Base-by-base conservation (phyloP, 2,113 vertebrate genomes). In the Rhineura floridana region DNA sequence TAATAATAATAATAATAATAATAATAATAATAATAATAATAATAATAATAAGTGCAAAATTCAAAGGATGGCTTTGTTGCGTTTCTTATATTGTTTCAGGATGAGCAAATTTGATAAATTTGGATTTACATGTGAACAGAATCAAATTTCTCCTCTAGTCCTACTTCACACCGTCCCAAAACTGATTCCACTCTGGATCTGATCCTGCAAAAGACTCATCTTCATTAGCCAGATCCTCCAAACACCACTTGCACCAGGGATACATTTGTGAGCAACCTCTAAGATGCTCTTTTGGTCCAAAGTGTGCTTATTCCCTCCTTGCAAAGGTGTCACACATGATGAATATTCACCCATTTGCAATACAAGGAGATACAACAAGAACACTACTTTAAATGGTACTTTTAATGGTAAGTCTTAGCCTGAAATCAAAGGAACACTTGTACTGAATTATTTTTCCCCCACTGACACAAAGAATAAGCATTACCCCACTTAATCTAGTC, bases 291-390 rank as follows among this genome's bases (percentile, higher is more conserved):
- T 93, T 92, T 92, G 85, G 91, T 83, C 88, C 89, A 76, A 30
- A 92, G 85, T 86, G 69, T 48, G 86, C 88, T 95, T 94, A 86
- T 93, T 77, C 39, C 33, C 21, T 59, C 46, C 30, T 88, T 95
- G 72, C 88, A 81, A 36, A 82, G 23, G 0, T 93, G 75, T 92
- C 83, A 69, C 33, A 90, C 59, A 25, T 85, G 88, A 93, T 91
- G 89, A 92, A 92, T 89, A 95, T 93, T 91, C 65, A 85, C 88
- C 92, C 91, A 93, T 92, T 33, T 90, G 88, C 85, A 92, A 59
- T 94, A 93, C 85, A 90, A 92, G 62, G 86, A 93, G 94, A 94
- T 95, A 92, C 83, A 94, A 93, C 52, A 91, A 89, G 93, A 94
- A 83, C 44, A 83, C n/a, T n/a, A n/a, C n/a, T n/a, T n/a, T n/a